Evolutionary conservation across 2,888 invertebrate species (phyloP), one percentile per base, ranked within the genome.

Genomic region (Ommatoiulus sabulosus): DNA sequence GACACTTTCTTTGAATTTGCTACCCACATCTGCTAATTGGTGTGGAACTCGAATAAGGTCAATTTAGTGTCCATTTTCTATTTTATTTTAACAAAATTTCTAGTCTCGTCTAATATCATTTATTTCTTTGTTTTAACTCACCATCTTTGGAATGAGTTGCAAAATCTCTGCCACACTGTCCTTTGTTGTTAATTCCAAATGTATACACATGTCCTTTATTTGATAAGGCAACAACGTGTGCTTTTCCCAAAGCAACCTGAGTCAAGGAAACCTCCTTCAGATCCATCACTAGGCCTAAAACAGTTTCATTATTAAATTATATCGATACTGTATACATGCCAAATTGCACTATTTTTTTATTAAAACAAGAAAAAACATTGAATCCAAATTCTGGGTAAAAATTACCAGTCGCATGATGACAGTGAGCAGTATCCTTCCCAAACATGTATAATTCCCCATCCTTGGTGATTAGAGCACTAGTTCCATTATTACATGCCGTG

Each of bases 111-210:
- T n/a, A n/a, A n/a, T n/a, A n/a, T n/a, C n/a, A n/a, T n/a, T n/a
- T n/a, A n/a, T n/a, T n/a, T n/a, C n/a, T n/a, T n/a, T n/a, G n/a
- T n/a, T n/a, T n/a, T n/a, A 20, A 43, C 52, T 90, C 90, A 93
- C 93, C 93, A 92, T 94, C 94, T 92, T 93, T 94, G 52, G 92
- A 91, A 20, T 93, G 91, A 89, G 93, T 92, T 72, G 94, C 93
- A 91, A 96, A 97, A 91, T 97, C 97, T 90, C 98, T 94, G 5
- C 99, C 99, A 93, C 99, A 99, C 92, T 99, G 99, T 0, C 98
- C 98, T 92, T 98, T 98, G 92, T 99, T 99, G 93, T 99, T 99
- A 90, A 99, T 96, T 6, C 99, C 99, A 93, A 99, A 98, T 0
- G 99, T 98, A 92, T 96, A 98, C 3, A 99, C 95, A 91, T 96